Conservation (phyloP, 2,113 vertebrate species). For the Halichoeres trimaculatus region DNA sequence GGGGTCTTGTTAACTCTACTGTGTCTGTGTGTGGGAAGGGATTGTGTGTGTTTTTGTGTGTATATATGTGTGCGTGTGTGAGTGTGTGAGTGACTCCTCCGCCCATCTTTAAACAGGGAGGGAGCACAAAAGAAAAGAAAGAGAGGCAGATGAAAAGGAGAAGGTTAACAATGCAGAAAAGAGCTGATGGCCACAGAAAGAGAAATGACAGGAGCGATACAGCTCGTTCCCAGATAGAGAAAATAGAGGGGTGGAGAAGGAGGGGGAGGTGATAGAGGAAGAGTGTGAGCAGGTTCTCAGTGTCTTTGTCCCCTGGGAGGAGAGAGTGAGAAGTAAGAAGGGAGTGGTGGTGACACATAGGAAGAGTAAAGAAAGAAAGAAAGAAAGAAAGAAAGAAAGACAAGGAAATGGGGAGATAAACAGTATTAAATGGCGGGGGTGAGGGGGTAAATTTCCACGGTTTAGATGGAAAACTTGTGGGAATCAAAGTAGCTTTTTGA, state of each 20-base stretch:
- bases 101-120: conserved; percentile 59
- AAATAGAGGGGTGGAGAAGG: conserved; percentile 36
- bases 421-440: conserved; percentile 23
- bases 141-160: conserved; percentile 53
- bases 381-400: conserved; percentile 38
- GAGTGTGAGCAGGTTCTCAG: conserved; percentile 40
- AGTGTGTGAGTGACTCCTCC: conserved; percentile 41
- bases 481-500: conserved; percentile 38
- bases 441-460: conserved; percentile 12
- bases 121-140: conserved; percentile 49
- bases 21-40: conserved; percentile 15
- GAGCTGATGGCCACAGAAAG: conserved; percentile 51
- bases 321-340: conserved; percentile 56
- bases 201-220: conserved; percentile 59
- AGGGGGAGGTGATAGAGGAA: conserved; percentile 1
- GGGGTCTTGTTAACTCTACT: conserved; percentile 76
- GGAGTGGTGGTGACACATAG: conserved; percentile 59
- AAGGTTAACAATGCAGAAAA: conserved; percentile 53
- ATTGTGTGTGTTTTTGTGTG: conserved; percentile 31
- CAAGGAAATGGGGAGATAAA: conserved; percentile 43
- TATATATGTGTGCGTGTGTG: conserved; percentile 10
- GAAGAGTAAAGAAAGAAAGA: conserved; percentile 23
- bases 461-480: conserved; percentile 22
- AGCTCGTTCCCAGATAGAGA: conserved; percentile 63
- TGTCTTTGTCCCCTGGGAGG: conserved; percentile 48